Evolutionary conservation across 2,888 invertebrate genomes (phyloP), one percentile per base, ranked within the genome.

Genomic region (Slavum lentiscoides): DNA sequence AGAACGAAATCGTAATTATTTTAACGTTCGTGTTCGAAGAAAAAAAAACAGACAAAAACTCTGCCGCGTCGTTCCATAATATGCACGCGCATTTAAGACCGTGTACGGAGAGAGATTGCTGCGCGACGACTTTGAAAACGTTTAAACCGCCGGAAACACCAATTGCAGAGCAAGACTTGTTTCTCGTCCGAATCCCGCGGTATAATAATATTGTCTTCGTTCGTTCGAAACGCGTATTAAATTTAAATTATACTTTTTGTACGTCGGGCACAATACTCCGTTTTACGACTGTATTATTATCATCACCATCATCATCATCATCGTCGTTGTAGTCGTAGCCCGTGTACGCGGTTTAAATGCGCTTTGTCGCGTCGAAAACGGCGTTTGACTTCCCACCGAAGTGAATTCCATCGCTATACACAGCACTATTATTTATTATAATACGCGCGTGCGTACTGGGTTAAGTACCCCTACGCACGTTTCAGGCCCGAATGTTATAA

Each of bases 111-210:
- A 55, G 30, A 30, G 30, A 30, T 30, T n/a, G n/a, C 4, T 55
- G 19, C 19, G 6, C 55, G 19, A 59, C 59, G 21, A 55, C 58
- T 72, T 72, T 59, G 55, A 55, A 37, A 72, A 72, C 43, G n/a
- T 37, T 59, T 55, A 21, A 21, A 13, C 19, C 11, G 15, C 74
- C 74, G 74, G 74, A 74, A 74, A 74, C 74, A 19, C 23, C 74
- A 74, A 74, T 74, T 74, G 49, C 17, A 1, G 53, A 2, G 19
- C 74, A 62, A 23, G 59, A 58, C 59, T 30, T 39, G 37, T 73
- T 73, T 74, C 61, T 49, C 23, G 62, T 21, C 74, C 30, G 30
- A 74, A 62, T 49, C 30, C 2, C 30, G 30, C 30, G 30, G 4
- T 30, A 30, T 30, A 30, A 15, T 4, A 53, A 53, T 21, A 74